phyloP scores from a whole-genome alignment of 2,797 vertebrate genomes.

The Amniataba percoides region DNA sequence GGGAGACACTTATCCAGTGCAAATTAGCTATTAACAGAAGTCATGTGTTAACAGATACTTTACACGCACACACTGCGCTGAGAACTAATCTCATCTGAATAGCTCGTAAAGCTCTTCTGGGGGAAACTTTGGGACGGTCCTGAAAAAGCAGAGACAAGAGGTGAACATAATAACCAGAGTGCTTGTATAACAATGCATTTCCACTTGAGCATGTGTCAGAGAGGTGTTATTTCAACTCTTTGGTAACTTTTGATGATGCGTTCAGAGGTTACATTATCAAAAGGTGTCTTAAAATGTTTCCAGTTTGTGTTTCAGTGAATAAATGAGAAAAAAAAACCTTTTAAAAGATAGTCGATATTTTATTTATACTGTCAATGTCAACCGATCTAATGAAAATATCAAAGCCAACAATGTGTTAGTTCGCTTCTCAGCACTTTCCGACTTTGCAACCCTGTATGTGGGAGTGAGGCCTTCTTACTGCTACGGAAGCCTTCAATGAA shows the following conservation, averaged over 20 bases:
- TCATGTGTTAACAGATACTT: constrained; percentile 53
- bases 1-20: constrained; percentile 41
- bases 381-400: no score
- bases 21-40: constrained; percentile 58
- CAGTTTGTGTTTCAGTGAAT: no score
- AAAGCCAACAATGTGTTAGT: neutral
- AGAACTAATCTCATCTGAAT: constrained; percentile 18
- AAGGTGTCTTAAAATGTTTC: neutral
- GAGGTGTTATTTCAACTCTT: neutral
- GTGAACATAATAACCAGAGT: constrained; percentile 1
- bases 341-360: no score
- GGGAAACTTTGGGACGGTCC: neutral
- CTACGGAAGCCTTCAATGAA: neutral
- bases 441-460: no score
- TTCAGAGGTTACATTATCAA: neutral
- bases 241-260: neutral
- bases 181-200: neutral
- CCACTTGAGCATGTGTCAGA: neutral
- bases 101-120: neutral
- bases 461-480: neutral
- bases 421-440: no score
- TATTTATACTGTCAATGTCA: neutral
- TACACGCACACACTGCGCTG: constrained; percentile 1
- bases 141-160: constrained; percentile 7
- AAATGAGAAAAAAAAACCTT: no score